Evolutionary conservation across 2,797 vertebrate species (phyloP).

Genomic region (Tangara arthus): DNA sequence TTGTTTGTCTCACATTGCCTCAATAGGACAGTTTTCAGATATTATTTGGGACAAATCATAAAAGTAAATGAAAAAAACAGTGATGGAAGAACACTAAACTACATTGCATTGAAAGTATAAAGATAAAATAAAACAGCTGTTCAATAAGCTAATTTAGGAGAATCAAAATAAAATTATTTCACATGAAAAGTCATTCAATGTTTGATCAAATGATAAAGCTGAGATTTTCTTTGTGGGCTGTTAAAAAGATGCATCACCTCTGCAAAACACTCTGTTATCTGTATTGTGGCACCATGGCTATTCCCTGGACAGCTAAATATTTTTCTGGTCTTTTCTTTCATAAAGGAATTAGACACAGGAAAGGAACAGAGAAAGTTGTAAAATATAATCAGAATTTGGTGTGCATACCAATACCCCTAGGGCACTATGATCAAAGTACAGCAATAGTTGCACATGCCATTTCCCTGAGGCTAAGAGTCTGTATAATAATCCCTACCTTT

Average conservation of each 20-base stretch:
- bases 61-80: neutral
- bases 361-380: constrained; percentile 29
- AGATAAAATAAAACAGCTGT: neutral
- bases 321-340: neutral
- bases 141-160: neutral
- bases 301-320: neutral
- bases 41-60: neutral
- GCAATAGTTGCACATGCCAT: neutral
- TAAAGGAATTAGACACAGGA: neutral
- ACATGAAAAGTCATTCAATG: neutral
- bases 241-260: neutral
- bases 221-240: neutral
- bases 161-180: neutral
- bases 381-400: constrained; percentile 36
- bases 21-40: neutral
- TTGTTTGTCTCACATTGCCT: neutral
- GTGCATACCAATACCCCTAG: neutral
- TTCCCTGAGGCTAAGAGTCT: neutral
- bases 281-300: neutral
- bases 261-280: neutral
- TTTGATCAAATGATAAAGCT: neutral
- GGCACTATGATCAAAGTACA: constrained; percentile 18
- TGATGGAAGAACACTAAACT: neutral
- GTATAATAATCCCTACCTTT: neutral
- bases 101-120: neutral